phyloP scores from a whole-genome alignment of 2,113 vertebrate genomes.

The Podarcis raffonei region DNA sequence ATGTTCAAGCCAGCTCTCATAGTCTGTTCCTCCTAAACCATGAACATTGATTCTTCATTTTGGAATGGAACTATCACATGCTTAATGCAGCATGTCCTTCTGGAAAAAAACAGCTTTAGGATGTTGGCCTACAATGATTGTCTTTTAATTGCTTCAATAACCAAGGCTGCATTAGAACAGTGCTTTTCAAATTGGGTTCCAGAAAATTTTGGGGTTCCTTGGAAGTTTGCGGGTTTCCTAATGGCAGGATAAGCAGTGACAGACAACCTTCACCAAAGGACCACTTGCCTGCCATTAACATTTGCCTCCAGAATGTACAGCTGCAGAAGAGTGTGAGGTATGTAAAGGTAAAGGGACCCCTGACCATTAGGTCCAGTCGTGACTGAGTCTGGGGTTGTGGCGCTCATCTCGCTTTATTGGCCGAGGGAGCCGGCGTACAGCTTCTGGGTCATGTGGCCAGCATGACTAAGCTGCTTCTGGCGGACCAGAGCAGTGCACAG shows the following conservation, averaged over 20 bases:
- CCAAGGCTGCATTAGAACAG: not conserved
- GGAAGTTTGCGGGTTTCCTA: not conserved
- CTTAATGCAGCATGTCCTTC: not conserved
- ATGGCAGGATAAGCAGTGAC: not conserved
- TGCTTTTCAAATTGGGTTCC: not conserved
- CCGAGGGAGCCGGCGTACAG: too few species aligned
- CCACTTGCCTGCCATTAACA: not conserved
- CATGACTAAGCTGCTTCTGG: too few species aligned
- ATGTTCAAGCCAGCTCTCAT: too few species aligned
- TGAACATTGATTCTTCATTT: not conserved
- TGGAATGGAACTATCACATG: not conserved
- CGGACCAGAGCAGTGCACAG: too few species aligned
- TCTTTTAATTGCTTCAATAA: not conserved
- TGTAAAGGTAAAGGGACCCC: not conserved
- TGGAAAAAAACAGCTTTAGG: not conserved
- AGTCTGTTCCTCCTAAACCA: too few species aligned
- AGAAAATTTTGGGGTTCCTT: not conserved
- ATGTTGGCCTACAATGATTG: not conserved
- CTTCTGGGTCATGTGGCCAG: too few species aligned
- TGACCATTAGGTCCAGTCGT: too few species aligned
- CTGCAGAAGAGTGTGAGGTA: not conserved
- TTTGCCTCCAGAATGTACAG: not conserved
- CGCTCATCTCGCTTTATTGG: too few species aligned
- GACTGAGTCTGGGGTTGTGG: too few species aligned
- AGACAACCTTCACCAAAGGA: not conserved